Evolutionary conservation across 2,113 vertebrate species (phyloP).

Genomic region (Coryphaenoides rupestris): DNA sequence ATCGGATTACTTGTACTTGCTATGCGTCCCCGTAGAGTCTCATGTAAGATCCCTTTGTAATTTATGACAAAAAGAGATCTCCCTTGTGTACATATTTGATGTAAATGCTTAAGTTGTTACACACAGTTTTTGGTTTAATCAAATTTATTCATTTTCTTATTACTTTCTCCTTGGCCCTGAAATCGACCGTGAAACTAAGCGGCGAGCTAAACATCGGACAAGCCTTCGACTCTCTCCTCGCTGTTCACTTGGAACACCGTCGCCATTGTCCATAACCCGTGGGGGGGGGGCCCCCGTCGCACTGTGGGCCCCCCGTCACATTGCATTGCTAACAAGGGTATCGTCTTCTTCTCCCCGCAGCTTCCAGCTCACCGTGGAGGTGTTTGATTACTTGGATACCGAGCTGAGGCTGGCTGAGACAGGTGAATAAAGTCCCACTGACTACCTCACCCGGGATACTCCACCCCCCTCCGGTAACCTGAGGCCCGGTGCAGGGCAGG

Average conservation of each 20-base stretch:
- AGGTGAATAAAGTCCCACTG: slow-evolving; percentile 73
- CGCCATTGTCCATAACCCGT: slow-evolving; percentile 4
- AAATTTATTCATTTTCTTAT: too few species aligned
- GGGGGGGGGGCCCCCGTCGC: slow-evolving; percentile 2
- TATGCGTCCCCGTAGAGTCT: too few species aligned
- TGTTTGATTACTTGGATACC: slow-evolving; percentile 96
- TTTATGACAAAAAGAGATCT: too few species aligned
- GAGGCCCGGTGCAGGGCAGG: slow-evolving; percentile 38
- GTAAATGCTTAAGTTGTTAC: too few species aligned
- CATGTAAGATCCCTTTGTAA: too few species aligned
- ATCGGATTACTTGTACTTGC: too few species aligned
- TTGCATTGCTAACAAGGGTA: slow-evolving; percentile 43
- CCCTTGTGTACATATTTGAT: too few species aligned
- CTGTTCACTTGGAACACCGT: slow-evolving; percentile 7
- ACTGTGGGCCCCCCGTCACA: too few species aligned
- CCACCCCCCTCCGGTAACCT: slow-evolving; percentile 11
- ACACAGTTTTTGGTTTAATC: too few species aligned
- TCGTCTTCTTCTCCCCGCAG: slow-evolving; percentile 65
- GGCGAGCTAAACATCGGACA: neutral
- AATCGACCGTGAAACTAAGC: neutral
- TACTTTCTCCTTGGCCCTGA: neutral
- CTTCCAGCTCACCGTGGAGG: slow-evolving; percentile 96
- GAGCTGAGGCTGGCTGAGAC: slow-evolving; percentile 91
- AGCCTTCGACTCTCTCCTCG: neutral
- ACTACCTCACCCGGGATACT: slow-evolving; percentile 16